Evolutionary conservation across 2,113 vertebrate species (phyloP).

Genomic region (Seriola aureovittata): DNA sequence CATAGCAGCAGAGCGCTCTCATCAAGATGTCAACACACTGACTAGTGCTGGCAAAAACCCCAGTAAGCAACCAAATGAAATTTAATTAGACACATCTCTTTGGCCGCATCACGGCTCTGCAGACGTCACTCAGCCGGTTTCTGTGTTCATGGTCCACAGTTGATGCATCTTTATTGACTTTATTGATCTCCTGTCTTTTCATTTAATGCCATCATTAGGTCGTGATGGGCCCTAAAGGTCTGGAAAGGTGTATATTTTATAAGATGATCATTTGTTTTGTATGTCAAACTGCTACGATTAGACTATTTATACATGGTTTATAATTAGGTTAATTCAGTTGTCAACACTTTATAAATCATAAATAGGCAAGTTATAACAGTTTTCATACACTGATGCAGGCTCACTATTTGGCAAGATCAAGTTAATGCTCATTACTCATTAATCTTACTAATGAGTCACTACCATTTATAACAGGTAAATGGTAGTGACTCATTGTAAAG

Average conservation of each 20-base stretch:
- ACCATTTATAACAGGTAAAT: no score
- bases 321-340: no score
- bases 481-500: no score
- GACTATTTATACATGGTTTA: no score
- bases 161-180: background rate
- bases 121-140: background rate
- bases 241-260: background rate
- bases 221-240: background rate
- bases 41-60: conserved; percentile 46
- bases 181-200: background rate
- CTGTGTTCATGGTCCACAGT: background rate
- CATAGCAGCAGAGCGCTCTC: conserved; percentile 40
- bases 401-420: no score
- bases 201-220: background rate
- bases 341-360: no score
- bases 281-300: no score
- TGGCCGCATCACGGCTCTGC: background rate
- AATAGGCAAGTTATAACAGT: no score
- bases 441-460: no score
- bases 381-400: no score
- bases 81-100: background rate
- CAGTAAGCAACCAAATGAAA: conserved; percentile 20
- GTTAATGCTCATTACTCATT: no score
- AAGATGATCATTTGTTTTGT: background rate
- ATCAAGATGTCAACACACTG: conserved; percentile 62